A percentile compares a stretch with the other conserved stretches of the same genome.
These are phyloP conservation scores for Leptinotarsa texana DNA, from an alignment of 1,140 invertebrate genomes.

Conservation along the genomic window DNA sequence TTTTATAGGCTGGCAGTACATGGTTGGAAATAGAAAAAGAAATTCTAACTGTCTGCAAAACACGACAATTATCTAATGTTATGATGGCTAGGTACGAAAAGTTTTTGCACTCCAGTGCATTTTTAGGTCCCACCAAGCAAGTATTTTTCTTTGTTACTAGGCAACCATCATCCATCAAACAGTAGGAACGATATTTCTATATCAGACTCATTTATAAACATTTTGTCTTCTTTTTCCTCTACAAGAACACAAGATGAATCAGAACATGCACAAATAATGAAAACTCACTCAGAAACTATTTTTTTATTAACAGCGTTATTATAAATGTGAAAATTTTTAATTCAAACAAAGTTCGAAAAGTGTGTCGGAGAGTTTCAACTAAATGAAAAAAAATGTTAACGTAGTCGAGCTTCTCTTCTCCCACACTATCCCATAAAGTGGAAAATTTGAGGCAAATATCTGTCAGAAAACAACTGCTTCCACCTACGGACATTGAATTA, in stretches of 20 bases:
- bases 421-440: too few species aligned
- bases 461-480: too few species aligned
- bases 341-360: too few species aligned
- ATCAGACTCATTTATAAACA: neutral
- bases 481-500: too few species aligned
- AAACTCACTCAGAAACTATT: neutral
- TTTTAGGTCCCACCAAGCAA: neutral
- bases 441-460: too few species aligned
- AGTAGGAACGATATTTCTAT: neutral
- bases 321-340: too few species aligned
- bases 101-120: neutral
- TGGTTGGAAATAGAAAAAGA: neutral
- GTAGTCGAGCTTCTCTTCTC: too few species aligned
- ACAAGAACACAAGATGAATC: neutral
- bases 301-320: too few species aligned
- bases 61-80: neutral
- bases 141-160: neutral
- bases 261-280: neutral
- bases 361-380: too few species aligned
- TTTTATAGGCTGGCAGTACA: neutral
- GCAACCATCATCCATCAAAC: neutral
- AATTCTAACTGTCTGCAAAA: conserved; percentile 1
- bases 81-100: neutral
- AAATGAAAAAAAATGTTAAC: too few species aligned
- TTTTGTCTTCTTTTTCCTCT: neutral